phyloP scores from a whole-genome alignment of 1,140 invertebrate species.

The Papilio polytes region DNA sequence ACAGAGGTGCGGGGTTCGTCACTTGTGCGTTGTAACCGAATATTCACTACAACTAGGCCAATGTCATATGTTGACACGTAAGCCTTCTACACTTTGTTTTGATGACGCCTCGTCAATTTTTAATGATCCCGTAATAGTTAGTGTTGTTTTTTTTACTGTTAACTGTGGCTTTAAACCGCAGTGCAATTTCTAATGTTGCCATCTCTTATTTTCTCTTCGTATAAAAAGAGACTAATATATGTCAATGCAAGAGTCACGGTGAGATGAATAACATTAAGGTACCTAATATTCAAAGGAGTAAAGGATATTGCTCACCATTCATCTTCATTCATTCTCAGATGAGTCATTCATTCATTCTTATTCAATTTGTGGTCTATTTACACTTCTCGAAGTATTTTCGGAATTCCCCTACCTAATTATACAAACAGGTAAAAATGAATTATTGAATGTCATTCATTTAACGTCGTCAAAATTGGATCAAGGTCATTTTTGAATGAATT shows the following conservation, averaged over 20 bases:
- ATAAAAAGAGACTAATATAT: too few species aligned
- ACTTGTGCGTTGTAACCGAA: conserved; percentile 66
- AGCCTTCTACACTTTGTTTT: conserved; percentile 44
- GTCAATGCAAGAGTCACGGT: too few species aligned
- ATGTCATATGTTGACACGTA: conserved; percentile 61
- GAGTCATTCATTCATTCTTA: too few species aligned
- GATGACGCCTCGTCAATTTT: conserved; percentile 15
- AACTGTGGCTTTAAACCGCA: too few species aligned
- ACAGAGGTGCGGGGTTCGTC: conserved; percentile 51
- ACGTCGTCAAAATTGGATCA: background rate
- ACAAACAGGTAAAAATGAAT: background rate
- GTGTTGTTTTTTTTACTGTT: background rate
- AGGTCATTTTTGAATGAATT: background rate
- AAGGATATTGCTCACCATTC: background rate
- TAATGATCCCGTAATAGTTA: background rate
- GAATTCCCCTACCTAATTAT: background rate
- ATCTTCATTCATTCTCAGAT: too few species aligned
- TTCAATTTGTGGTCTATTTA: background rate
- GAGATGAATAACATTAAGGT: too few species aligned
- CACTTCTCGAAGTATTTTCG: background rate
- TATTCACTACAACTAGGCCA: conserved; percentile 67
- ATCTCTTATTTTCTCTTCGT: too few species aligned
- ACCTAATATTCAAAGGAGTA: background rate
- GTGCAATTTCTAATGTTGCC: too few species aligned
- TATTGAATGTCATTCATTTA: background rate